Evolutionary conservation across 2,113 vertebrate species (phyloP), one percentile per base, ranked within the genome.

Genomic region (Epinephelus cyanopodus): DNA sequence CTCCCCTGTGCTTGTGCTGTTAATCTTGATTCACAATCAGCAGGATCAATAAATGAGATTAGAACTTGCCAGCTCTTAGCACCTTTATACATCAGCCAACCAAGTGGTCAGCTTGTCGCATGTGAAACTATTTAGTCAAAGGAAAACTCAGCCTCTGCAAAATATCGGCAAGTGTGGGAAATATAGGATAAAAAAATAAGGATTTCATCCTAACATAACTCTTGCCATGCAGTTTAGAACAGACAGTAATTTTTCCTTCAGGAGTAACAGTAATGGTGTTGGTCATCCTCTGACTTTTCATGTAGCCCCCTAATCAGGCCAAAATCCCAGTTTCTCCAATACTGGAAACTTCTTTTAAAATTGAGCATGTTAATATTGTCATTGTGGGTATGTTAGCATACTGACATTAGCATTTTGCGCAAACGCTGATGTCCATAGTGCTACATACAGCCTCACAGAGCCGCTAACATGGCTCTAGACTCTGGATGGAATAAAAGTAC

Each of bases 1-100:
- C 42, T 62, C 23, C 42, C 29, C 17, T 50, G 23, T 45, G 53
- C 19, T 47, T 72, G 47, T 65, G 62, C 37, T 65, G 37, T 65
- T 56, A 54, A 64, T 76, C 47, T 56, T 39, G 50, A 56, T 45
- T 64, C n/a, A 64, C 60, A 64, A 63, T 63, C 29, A 74, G 19
- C 19, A 48, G 19, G 5, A 56, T n/a, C 33, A 19, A 47, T 45
- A n/a, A 18, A 76, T 57, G 12, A 21, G 12, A 66, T 47, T 29
- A 65, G n/a, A 27, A 14, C 15, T 39, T 53, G 9, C 47, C 58
- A 53, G 60, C 37, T 6, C 11, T 74, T 57, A 57, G 23, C 52
- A 66, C 52, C 53, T 21, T 29, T 33, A 52, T 76, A 65, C 6
- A 19, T 71, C 37, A 18, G 52, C 33, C 14, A 70, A 14, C 50